Percentiles rank a stretch among this genome's conserved stretches.
Evolutionary conservation across 2,888 invertebrate genomes (phyloP).

Genomic region (Drosophila nigricruria): DNA sequence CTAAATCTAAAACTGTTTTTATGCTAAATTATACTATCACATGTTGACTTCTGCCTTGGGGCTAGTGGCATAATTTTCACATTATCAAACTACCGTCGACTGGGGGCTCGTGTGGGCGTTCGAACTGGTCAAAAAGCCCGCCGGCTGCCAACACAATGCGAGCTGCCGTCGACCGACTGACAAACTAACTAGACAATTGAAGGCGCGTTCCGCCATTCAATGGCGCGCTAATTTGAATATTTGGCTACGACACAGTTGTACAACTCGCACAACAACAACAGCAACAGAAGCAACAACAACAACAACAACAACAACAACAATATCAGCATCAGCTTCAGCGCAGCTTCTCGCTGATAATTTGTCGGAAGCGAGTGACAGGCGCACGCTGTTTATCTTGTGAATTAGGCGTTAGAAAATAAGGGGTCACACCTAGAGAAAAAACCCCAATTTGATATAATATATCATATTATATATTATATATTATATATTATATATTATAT

Average conservation of each 20-base stretch:
- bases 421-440: slow-evolving; percentile 50
- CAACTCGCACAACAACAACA: slow-evolving; percentile 29
- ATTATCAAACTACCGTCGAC: slow-evolving; percentile 57
- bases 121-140: slow-evolving; percentile 67
- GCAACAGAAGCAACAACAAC: not conserved
- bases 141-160: slow-evolving; percentile 31
- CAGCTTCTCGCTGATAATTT: slow-evolving; percentile 68
- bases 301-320: slow-evolving; percentile 19
- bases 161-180: slow-evolving; percentile 33
- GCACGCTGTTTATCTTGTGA: slow-evolving; percentile 79
- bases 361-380: slow-evolving; percentile 80
- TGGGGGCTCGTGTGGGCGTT: slow-evolving; percentile 65
- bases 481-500: too few relatives aligned
- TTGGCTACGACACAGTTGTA: slow-evolving; percentile 51
- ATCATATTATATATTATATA: not conserved
- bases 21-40: slow-evolving; percentile 11
- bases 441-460: not conserved
- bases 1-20: slow-evolving; percentile 3
- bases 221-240: slow-evolving; percentile 78
- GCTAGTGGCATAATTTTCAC: slow-evolving; percentile 67
- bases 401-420: slow-evolving; percentile 55
- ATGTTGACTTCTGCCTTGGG: slow-evolving; percentile 35
- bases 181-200: slow-evolving; percentile 73
- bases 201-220: slow-evolving; percentile 61
- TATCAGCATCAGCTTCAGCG: slow-evolving; percentile 27